Conservation (phyloP, 2,888 invertebrate genomes). For the Lamellibrachia columna region DNA sequence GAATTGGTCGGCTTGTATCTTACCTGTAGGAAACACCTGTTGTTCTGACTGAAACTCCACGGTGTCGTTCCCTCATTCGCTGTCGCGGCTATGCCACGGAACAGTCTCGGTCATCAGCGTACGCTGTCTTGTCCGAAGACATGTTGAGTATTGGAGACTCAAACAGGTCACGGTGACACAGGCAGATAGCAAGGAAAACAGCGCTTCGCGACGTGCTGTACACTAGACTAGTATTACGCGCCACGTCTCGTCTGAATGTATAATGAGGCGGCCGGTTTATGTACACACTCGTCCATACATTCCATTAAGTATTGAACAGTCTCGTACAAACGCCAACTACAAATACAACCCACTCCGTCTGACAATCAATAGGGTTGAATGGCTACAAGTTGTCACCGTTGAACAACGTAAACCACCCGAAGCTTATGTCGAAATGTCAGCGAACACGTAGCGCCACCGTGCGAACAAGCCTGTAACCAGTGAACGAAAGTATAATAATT, state of each 20-base stretch:
- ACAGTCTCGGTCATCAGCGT: not conserved
- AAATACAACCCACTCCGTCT: not conserved
- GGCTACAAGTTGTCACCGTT: not conserved
- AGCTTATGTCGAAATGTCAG: not conserved
- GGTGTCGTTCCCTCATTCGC: not conserved
- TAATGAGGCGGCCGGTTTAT: not conserved
- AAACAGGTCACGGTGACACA: not conserved
- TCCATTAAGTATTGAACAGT: not conserved
- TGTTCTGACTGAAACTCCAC: not conserved
- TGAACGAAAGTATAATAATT: not conserved
- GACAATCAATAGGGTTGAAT: not conserved
- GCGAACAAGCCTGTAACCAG: not conserved
- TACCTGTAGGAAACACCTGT: conserved; percentile 5
- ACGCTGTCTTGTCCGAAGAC: not conserved
- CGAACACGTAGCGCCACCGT: not conserved
- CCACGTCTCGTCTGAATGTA: not conserved
- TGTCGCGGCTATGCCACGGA: not conserved
- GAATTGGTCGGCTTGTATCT: not conserved
- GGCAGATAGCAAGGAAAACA: not conserved
- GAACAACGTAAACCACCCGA: not conserved
- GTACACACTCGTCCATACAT: not conserved
- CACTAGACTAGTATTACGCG: not conserved
- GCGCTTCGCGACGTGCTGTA: not conserved
- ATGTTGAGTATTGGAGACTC: not conserved
- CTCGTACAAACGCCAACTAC: not conserved